Percentiles rank a stretch among this genome's conserved stretches.
phyloP scores from a whole-genome alignment of 2,888 invertebrate genomes.

The Hemaris fuciformis region DNA sequence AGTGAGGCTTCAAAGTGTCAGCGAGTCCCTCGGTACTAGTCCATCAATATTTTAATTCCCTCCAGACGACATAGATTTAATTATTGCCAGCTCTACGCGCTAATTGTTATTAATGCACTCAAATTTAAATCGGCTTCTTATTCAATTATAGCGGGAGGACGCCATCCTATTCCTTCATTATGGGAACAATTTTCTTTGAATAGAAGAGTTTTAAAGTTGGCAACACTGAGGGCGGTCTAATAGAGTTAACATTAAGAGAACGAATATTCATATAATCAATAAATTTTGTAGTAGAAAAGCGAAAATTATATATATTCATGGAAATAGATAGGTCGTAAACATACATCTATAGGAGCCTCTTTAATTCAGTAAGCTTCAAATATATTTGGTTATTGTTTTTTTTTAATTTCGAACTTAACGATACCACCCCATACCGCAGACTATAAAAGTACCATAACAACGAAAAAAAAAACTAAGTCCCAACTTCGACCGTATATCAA shows the following conservation, averaged over 20 bases:
- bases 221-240: neutral
- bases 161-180: neutral
- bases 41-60: constrained; percentile 43
- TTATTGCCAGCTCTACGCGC: constrained; percentile 52
- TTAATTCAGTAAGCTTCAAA: too few relatives aligned
- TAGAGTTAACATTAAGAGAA: neutral
- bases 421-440: neutral
- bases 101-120: constrained; percentile 55
- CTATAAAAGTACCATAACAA: neutral
- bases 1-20: neutral
- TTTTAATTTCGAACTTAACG: neutral
- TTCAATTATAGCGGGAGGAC: neutral
- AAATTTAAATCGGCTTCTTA: constrained; percentile 7
- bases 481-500: constrained; percentile 29
- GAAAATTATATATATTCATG: too few relatives aligned
- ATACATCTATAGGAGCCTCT: too few relatives aligned
- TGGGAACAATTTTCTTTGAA: constrained; percentile 1
- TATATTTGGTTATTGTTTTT: too few relatives aligned
- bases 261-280: neutral
- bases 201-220: constrained; percentile 1
- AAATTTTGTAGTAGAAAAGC: neutral
- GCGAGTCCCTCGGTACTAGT: constrained; percentile 12
- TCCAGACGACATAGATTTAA: constrained; percentile 51
- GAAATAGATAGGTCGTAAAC: too few relatives aligned
- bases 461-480: neutral